Evolutionary conservation across 2,113 vertebrate species (phyloP).

Genomic region (Pristiophorus japonicus): DNA sequence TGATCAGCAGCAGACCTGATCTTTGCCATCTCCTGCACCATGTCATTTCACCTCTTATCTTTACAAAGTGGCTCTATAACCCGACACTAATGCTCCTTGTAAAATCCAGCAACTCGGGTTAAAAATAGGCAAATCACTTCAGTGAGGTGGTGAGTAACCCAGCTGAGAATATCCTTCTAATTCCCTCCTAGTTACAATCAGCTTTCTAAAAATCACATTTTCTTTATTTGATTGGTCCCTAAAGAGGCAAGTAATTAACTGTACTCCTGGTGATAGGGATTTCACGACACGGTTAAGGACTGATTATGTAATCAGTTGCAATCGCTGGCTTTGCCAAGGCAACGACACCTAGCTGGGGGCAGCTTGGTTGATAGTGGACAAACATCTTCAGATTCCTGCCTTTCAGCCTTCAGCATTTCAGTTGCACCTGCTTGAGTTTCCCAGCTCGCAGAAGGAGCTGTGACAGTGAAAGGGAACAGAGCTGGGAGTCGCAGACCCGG

Average conservation of each 20-base stretch:
- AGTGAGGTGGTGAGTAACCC: background rate
- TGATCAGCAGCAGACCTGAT: background rate
- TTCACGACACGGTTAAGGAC: background rate
- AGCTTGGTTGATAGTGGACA: too few species aligned
- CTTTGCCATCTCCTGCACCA: too few species aligned
- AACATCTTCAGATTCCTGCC: background rate
- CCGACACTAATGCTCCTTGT: background rate
- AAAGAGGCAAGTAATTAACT: slow-evolving; percentile 12
- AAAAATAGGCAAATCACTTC: slow-evolving; percentile 40
- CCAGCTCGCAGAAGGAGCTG: background rate
- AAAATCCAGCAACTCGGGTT: slow-evolving; percentile 27
- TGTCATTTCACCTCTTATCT: background rate
- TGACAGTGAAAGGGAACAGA: background rate
- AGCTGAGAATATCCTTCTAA: background rate
- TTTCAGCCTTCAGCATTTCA: background rate
- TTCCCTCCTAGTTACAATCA: background rate
- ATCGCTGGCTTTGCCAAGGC: slow-evolving; percentile 17
- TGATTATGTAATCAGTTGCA: slow-evolving; percentile 11
- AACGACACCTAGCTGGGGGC: slow-evolving; percentile 7
- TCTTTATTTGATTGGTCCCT: background rate
- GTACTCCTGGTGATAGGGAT: background rate
- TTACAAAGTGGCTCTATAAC: background rate
- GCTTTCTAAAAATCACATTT: background rate
- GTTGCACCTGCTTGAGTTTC: background rate
- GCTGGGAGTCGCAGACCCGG: background rate